Base-by-base conservation (phyloP, 2,888 invertebrate genomes). In the Sinelater perroti region DNA sequence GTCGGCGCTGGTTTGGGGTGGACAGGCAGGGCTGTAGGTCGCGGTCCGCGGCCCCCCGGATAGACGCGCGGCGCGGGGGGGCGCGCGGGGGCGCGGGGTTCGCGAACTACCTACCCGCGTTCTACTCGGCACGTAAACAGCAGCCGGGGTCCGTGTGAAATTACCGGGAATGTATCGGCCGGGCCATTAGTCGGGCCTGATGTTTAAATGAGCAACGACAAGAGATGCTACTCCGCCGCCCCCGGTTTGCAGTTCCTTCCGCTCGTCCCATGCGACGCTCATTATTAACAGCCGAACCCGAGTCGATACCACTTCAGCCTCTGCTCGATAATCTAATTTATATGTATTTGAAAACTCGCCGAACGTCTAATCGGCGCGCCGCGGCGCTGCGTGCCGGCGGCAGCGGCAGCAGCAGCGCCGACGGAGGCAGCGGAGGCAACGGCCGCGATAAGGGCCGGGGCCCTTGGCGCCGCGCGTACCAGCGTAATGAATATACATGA, bases 21-120 rank as follows among this genome's bases (percentile, higher is more conserved):
- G 66, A 65, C 67, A 66, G 65, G 63, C 64, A 63, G 68, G 67
- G 68, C 66, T 60, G 64, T 70, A 70, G 71, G 71, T 71, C 71
- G 71, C 71, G 70, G 71, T 70, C 70, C 61, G 62, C 60, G 60
- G 64, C 56, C 58, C 60, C 60, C 60, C 57, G 60, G 55, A 52
- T 61, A 58, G 50, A 42, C 51, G 61, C 47, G 62, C 55, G 63
- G 62, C 60, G 61, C 45, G 60, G 63, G 36, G 66, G 62, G 55
- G 65, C n/a, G n/a, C n/a, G n/a, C n/a, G n/a, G 62, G 55, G 62
- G 56, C 58, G 60, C 58, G 56, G 66, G 67, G 67, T 70, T 68
- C 70, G 70, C 68, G 70, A 68, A 67, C 70, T 66, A 66, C 67
- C 69, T 65, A 62, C 65, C 65, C 62, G 62, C 67, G 62, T 61